These are phyloP conservation scores for Acheta domesticus DNA, from an alignment of 2,888 invertebrate genomes.

Conservation along the genomic window DNA sequence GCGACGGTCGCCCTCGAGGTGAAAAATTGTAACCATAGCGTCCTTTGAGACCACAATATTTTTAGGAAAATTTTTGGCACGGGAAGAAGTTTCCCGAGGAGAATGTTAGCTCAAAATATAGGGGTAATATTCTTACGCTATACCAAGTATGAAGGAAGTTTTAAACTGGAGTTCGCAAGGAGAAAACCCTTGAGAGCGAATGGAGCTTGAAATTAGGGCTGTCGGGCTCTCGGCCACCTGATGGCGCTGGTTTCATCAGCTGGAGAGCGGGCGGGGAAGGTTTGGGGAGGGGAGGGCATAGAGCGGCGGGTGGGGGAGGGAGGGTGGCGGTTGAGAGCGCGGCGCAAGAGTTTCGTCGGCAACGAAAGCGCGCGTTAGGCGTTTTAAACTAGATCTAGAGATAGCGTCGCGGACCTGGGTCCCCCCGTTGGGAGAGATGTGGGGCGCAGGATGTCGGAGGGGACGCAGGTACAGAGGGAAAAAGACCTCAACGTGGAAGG, in stretches of 20 bases:
- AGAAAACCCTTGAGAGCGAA: constrained; percentile 18
- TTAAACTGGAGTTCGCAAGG: not conserved
- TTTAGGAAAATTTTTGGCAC: not conserved
- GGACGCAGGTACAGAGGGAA: too few relatives aligned
- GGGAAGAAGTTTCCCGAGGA: not conserved
- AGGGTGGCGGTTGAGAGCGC: not conserved
- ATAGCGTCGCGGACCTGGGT: not conserved
- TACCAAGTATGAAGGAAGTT: constrained; percentile 10
- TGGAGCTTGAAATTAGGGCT: constrained; percentile 9
- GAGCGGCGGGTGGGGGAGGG: not conserved
- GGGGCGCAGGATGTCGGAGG: too few relatives aligned
- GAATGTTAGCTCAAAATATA: constrained; percentile 18
- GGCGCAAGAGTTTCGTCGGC: too few relatives aligned
- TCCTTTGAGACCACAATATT: constrained; percentile 1
- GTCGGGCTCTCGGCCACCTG: constrained; percentile 1
- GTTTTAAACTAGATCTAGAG: constrained; percentile 1
- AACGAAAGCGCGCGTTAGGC: not conserved
- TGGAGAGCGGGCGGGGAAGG: not conserved
- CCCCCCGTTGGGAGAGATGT: too few relatives aligned
- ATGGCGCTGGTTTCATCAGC: constrained; percentile 18
- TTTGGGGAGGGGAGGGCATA: not conserved
- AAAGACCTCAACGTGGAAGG: too few relatives aligned
- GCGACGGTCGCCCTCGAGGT: not conserved
- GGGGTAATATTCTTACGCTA: constrained; percentile 1
- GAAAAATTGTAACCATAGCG: not conserved